Percentiles rank a stretch among this genome's conserved stretches.
Evolutionary conservation across 2,113 vertebrate genomes (phyloP).

Genomic region (Ctenodactylus gundi): DNA sequence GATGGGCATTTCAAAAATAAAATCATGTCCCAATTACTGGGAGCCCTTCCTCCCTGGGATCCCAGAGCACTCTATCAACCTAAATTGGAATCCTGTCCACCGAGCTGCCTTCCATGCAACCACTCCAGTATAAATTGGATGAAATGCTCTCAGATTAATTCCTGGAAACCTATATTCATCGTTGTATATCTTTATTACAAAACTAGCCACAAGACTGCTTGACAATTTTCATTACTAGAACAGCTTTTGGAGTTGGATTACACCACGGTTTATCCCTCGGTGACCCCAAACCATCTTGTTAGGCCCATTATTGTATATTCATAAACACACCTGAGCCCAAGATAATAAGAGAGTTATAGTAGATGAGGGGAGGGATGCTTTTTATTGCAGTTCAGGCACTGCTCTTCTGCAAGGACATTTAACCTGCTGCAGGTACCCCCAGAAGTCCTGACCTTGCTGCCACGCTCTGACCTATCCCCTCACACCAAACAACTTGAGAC

Average conservation of each 20-base stretch:
- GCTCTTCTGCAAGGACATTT: constrained; percentile 34
- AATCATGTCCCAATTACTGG: constrained; percentile 77
- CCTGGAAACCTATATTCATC: constrained; percentile 66
- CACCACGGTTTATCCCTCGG: constrained; percentile 18
- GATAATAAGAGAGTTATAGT: constrained; percentile 70
- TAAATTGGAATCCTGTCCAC: constrained; percentile 79
- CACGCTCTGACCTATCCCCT: not conserved
- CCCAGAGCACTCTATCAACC: constrained; percentile 77
- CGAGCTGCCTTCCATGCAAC: constrained; percentile 69
- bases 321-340: constrained; percentile 11
- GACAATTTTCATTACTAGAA: constrained; percentile 75
- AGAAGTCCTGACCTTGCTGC: not conserved
- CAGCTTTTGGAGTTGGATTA: constrained; percentile 53
- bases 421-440: not conserved
- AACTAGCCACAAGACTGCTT: constrained; percentile 65
- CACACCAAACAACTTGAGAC: not conserved
- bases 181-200: constrained; percentile 73
- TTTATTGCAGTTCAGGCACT: constrained; percentile 47
- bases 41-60: constrained; percentile 73
- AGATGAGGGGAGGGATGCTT: not conserved
- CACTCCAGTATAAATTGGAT: constrained; percentile 80
- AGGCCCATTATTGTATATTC: constrained; percentile 67
- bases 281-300: constrained; percentile 66
- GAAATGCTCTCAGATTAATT: constrained; percentile 81
- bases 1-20: constrained; percentile 77